A percentile compares a stretch with the other conserved stretches of the same genome.
Evolutionary conservation across 2,888 invertebrate species (phyloP).

Genomic region (Eutolmus rufibarbis): DNA sequence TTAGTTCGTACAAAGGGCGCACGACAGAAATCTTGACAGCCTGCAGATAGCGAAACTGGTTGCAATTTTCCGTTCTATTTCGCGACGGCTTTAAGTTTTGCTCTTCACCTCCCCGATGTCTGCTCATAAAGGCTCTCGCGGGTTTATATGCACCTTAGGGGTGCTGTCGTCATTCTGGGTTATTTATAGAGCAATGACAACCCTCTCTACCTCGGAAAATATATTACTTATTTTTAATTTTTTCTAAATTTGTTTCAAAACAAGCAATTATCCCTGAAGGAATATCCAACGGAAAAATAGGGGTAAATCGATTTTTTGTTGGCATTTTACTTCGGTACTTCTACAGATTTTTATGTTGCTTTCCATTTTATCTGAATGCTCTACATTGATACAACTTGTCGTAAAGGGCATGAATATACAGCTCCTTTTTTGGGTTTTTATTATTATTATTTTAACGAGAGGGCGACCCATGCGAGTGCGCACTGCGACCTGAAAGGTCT

Average conservation of each 20-base stretch:
- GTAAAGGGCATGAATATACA: neutral
- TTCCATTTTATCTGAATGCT: neutral
- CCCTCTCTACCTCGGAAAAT: neutral
- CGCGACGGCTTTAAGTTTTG: neutral
- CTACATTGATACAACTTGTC: neutral
- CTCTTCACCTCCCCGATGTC: neutral
- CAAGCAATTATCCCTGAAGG: neutral
- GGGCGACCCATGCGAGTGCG: no score
- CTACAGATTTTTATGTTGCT: neutral
- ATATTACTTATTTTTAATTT: neutral
- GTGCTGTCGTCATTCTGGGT: neutral
- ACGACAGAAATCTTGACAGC: slow-evolving; percentile 7
- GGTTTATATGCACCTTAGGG: neutral
- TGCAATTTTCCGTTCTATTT: neutral
- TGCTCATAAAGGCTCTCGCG: neutral
- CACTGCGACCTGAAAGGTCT: no score
- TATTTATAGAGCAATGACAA: neutral
- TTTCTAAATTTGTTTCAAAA: neutral
- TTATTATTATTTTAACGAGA: no score
- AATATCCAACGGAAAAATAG: neutral
- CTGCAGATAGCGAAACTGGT: neutral
- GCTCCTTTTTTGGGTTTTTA: no score
- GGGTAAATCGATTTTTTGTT: neutral
- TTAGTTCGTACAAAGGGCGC: neutral
- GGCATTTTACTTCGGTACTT: neutral